A percentile compares a stretch with the other conserved stretches of the same genome.
Conservation (phyloP, 2,113 vertebrate genomes). For the Rhinoptilus africanus region DNA sequence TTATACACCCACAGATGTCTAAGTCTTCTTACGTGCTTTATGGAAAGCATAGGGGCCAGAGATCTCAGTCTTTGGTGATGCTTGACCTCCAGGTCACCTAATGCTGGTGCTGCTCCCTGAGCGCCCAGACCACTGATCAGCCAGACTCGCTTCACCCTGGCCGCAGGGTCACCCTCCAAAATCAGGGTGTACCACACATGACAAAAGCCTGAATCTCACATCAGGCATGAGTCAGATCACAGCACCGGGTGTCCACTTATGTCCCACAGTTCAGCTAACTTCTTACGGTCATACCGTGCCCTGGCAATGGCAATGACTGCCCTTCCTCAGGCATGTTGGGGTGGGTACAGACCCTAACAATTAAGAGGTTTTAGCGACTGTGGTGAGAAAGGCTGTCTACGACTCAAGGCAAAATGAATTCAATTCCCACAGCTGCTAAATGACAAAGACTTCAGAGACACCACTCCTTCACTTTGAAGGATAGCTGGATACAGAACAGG, state of each 20-base stretch:
- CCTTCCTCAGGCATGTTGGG: not conserved
- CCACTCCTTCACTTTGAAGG: slow-evolving; percentile 43
- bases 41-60: not conserved
- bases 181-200: not conserved
- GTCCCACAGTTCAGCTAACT: not conserved
- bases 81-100: not conserved
- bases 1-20: not conserved
- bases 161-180: not conserved
- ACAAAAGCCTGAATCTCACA: not conserved
- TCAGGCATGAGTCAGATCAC: not conserved
- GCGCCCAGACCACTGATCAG: not conserved
- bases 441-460: slow-evolving; percentile 46
- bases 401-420: slow-evolving; percentile 4
- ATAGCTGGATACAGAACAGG: slow-evolving; percentile 1
- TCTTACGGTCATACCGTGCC: accelerated
- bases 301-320: accelerated
- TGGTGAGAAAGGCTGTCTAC: not conserved
- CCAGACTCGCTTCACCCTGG: not conserved
- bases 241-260: accelerated
- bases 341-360: slow-evolving; percentile 16
- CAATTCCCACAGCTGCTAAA: slow-evolving; percentile 7
- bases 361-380: slow-evolving; percentile 11
- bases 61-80: not conserved
- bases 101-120: not conserved
- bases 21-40: not conserved